Percentiles rank a stretch among this genome's conserved stretches.
Conservation (phyloP, 2,113 vertebrate genomes). For the Poecilia latipinna region DNA sequence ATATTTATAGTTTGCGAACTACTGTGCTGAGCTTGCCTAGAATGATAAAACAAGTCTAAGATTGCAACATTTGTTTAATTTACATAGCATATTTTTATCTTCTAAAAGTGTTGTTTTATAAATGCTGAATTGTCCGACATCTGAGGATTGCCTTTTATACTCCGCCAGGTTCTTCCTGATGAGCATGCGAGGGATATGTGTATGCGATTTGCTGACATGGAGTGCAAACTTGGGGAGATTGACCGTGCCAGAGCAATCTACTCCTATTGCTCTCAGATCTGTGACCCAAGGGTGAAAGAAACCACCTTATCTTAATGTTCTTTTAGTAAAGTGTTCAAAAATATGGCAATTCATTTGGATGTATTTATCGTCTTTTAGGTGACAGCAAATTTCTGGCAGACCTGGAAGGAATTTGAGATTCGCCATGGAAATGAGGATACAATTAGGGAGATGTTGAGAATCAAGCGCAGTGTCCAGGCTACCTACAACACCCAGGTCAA, state of each 20-base stretch:
- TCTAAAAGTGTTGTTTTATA: neutral
- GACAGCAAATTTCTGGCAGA: conserved; percentile 90
- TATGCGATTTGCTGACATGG: conserved; percentile 93
- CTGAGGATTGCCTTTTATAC: neutral
- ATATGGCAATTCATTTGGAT: neutral
- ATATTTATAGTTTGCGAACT: neutral
- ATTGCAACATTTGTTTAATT: neutral
- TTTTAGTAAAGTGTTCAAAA: neutral
- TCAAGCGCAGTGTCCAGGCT: conserved; percentile 93
- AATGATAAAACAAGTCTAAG: neutral
- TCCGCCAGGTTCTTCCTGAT: conserved; percentile 85
- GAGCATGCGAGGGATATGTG: conserved; percentile 93
- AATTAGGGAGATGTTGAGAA: conserved; percentile 91
- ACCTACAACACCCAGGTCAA: conserved; percentile 97
- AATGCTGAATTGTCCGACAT: neutral
- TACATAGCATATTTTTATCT: no score
- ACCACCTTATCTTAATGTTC: neutral
- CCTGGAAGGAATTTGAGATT: conserved; percentile 95
- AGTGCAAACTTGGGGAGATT: conserved; percentile 93
- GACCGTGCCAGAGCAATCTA: conserved; percentile 92
- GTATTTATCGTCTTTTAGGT: conserved; percentile 73
- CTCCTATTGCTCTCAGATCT: conserved; percentile 94
- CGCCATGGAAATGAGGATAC: conserved; percentile 95
- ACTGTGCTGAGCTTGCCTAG: neutral
- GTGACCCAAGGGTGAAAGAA: conserved; percentile 87